Evolutionary conservation across 2,113 vertebrate genomes (phyloP).

Genomic region (Toxostoma redivivum): DNA sequence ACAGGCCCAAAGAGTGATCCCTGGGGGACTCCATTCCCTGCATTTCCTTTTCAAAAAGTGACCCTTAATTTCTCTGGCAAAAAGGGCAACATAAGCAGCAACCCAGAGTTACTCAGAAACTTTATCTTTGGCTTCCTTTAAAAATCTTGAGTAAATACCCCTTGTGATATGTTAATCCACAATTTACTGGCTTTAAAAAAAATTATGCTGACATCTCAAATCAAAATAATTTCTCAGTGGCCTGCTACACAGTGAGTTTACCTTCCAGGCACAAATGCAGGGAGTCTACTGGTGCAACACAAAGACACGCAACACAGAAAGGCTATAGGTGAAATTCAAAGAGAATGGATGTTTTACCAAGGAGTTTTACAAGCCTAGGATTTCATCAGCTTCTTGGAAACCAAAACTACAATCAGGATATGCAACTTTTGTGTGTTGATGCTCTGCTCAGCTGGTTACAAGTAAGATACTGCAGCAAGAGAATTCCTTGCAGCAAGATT

Average conservation of each 20-base stretch:
- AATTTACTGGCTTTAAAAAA: no score
- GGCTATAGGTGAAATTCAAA: not conserved
- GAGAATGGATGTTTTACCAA: not conserved
- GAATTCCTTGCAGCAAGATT: not conserved
- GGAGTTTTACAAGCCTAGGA: not conserved
- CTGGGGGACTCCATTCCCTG: not conserved
- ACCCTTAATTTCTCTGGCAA: not conserved
- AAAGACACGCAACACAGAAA: not conserved
- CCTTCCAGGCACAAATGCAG: not conserved
- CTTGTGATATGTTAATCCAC: not conserved
- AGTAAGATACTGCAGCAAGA: not conserved
- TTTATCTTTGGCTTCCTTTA: not conserved
- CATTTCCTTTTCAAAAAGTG: not conserved
- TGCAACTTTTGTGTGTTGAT: not conserved
- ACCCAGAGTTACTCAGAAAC: not conserved
- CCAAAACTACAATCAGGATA: not conserved
- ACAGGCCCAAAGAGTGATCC: not conserved
- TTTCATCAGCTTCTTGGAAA: not conserved
- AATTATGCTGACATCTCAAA: not conserved
- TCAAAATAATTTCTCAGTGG: not conserved
- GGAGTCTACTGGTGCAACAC: not conserved
- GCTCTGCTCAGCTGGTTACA: not conserved
- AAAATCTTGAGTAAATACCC: not conserved
- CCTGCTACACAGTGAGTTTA: not conserved
- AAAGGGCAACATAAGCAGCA: not conserved